Conservation (phyloP, 2,113 vertebrate genomes). For the Mesoclemmys tuberculata region DNA sequence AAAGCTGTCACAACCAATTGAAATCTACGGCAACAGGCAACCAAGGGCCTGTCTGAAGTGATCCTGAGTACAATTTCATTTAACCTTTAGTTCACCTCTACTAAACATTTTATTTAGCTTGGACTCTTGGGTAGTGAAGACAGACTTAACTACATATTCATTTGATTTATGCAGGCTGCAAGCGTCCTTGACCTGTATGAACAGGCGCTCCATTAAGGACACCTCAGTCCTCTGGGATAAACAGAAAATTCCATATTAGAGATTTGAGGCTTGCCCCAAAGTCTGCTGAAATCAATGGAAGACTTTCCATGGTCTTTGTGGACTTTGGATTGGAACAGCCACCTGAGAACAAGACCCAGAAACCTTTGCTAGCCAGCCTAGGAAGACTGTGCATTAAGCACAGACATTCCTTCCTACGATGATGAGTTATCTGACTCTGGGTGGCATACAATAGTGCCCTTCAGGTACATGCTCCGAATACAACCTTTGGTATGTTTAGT, state of each 20-base stretch:
- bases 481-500: not conserved
- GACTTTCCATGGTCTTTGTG: not conserved
- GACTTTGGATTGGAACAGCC: not conserved
- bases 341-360: not conserved
- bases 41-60: not conserved
- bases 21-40: not conserved
- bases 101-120: not conserved
- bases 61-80: not conserved
- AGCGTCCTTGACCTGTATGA: not conserved
- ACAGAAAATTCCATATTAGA: not conserved
- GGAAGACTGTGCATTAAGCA: not conserved
- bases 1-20: not conserved
- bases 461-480: not conserved
- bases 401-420: not conserved
- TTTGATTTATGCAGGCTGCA: not conserved
- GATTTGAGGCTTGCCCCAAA: not conserved
- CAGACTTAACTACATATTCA: not conserved
- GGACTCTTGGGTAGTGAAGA: not conserved
- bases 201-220: not conserved
- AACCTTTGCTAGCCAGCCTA: not conserved
- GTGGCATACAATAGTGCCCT: not conserved
- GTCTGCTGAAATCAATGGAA: not conserved
- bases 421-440: not conserved
- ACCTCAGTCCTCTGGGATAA: not conserved
- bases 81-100: not conserved